Base-by-base conservation (phyloP, 2,113 vertebrate genomes). In the Sorex araneus region DNA sequence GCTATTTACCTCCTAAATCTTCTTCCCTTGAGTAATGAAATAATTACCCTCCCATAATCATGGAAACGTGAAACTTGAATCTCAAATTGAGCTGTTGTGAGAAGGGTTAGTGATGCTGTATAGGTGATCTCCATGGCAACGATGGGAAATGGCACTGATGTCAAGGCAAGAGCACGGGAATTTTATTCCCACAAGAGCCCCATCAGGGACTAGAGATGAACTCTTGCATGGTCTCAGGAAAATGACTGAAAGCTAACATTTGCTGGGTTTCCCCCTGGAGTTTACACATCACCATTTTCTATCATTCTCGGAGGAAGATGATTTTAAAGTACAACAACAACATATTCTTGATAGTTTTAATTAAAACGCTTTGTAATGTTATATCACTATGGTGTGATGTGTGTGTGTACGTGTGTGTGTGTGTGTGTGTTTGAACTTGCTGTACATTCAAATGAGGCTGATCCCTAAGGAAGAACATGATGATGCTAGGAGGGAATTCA, bases 1-100 rank as follows among this genome's bases (percentile, higher is more conserved):
- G 97, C 97, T 98, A 98, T 98, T 98, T 98, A 97, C 97, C 97
- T 97, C 97, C 97, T 98, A 98, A 98, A 98, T 98, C 96, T 97
- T 97, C 97, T 98, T 98, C 97, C 97, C 97, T 96, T 96, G 97
- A 98, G 97, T 98, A 98, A 98, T 97, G 97, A 98, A 98, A 97
- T 98, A 98, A 98, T 98, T 98, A 98, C 97, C 96, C 95, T 97
- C 94, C 97, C 97, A 98, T 98, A 98, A 98, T 97, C 98, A 97
- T 97, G 97, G 97, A 97, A 97, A 98, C 92, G 81, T 96, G 96
- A 97, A 98, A 97, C 97, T 97, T 98, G 98, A 98, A 97, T 98
- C 97, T 97, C 97, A 97, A 97, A 98, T 97, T 98, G 97, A 98
- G 97, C 96, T 98, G 97, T 97, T 97, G 97, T 97, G 95, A 97